Evolutionary conservation across 2,113 vertebrate species (phyloP), one percentile per base, ranked within the genome.

Genomic region (Rhabdomys dilectus): DNA sequence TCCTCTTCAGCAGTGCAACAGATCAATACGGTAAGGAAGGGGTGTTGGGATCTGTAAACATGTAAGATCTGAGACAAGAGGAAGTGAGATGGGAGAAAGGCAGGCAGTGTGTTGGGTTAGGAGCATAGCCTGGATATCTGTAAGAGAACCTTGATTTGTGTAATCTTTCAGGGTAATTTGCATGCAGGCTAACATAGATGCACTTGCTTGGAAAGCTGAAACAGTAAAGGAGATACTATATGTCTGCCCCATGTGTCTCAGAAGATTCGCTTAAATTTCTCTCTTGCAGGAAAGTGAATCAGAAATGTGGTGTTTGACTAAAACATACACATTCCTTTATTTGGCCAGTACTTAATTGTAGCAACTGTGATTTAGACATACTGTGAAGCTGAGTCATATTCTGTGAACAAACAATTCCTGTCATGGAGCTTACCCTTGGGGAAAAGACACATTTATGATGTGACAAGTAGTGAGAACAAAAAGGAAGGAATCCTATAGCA

Each of bases 1-100:
- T 99, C 89, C 98, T 98, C 91, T 98, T 99, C 96, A 94, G 97
- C 75, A 99, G 98, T 70, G 97, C 98, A 73, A 97, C 98, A 48
- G 94, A 98, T 1, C 56, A 95, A 21, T 97, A 98, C 0, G 99
- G 98, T 99, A 98, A 88, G 99, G 98, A 97, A 95, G 88, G 91
- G 90, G 68, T 13, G 42, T 31, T 10, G 70, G 13, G 88, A 64
- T 82, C 77, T 78, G 24, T n/a, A 19, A 66, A 36, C 11, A 3
- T 39, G 51, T 51, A 51, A 51, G 51, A 51, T 51, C 51, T 51
- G 51, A 51, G 48, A 51, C 2, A 10, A 51, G 48, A 45, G 3
- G n/a, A 21, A 16, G 56, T 29, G 24, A 19, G 31, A 12, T 9
- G 24, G 2, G 11, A 78, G 66, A 3, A 39, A 62, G 48, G 21